Evolutionary conservation across 2,113 vertebrate species (phyloP), one percentile per base, ranked within the genome.

Genomic region (Dinomys branickii): DNA sequence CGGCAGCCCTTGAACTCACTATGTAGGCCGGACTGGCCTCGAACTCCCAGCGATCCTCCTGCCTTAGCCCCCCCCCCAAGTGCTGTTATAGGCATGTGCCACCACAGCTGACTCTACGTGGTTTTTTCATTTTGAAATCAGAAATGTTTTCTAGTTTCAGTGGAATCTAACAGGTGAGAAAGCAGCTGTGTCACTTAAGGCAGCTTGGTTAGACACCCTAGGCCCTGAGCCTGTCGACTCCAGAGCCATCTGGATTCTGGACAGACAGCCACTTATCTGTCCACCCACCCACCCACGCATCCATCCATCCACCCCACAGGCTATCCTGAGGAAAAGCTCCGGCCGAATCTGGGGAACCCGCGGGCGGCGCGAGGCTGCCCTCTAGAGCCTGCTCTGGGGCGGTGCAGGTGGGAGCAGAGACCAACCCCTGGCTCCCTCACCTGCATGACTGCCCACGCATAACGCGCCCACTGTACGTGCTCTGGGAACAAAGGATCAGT

Each of bases 341-440:
- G 28, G 20, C 35, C 38, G 17, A 65, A 47, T 5, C 35, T 4
- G 26, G 84, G 38, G 30, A 59, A 47, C 84, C 56, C 30, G 71
- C 67, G n/a, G 2, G 2, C n/a, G 89, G 95, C 94, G 22, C 85
- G 90, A 91, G 65, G 65, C 89, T 97, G 97, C 97, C 98, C 98
- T 97, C 98, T 97, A 96, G 93, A 91, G 97, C 63, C 90, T 94
- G 81, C 63, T 96, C 47, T 30, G 0, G 30, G 96, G 71, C 95
- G 73, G 30, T 88, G 91, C 93, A 82, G 52, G 44, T 80, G 28
- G 54, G 61, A 63, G 41, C 33, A 52, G 26, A 2, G 11, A 20
- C 47, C 30, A 41, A 3, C 17, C 3, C 59, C 14, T 20, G 38
- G 38, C 71, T 44, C 71, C 20, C 22, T 71, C 35, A 67, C 17